These are phyloP conservation scores for Axinella damicornis DNA, from an alignment of 37 sponge, comb jelly and placozoan genomes.

Conservation along the genomic window DNA sequence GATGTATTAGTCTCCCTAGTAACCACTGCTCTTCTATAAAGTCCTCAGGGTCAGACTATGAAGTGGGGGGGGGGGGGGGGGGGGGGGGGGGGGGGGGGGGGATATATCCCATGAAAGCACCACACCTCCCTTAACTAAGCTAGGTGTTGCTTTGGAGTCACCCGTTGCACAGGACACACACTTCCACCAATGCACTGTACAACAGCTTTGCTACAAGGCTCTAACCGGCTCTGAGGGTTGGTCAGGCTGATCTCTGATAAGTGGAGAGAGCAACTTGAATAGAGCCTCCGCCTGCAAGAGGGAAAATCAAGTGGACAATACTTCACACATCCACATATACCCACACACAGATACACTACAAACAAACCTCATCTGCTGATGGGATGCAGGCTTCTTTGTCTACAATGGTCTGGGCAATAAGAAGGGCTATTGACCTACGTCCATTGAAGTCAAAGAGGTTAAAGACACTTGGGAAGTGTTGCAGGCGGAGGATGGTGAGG, in stretches of 20 bases:
- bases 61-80: not conserved
- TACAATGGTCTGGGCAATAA: constrained; percentile 77
- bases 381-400: constrained; percentile 73
- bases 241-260: constrained; percentile 87
- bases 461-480: constrained; percentile 64
- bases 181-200: too few relatives aligned
- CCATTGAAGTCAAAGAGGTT: constrained; percentile 73
- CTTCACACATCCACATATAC: not conserved
- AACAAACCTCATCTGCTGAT: constrained; percentile 78
- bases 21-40: constrained; percentile 92
- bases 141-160: too few relatives aligned
- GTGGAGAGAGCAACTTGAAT: constrained; percentile 81
- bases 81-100: too few relatives aligned
- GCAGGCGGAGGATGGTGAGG: constrained; percentile 88
- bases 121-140: too few relatives aligned
- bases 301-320: not conserved
- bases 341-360: not conserved
- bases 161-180: not conserved
- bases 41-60: constrained; percentile 89
- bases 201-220: not conserved
- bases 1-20: constrained; percentile 89
- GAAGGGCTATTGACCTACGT: constrained; percentile 77
- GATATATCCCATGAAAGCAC: too few relatives aligned
- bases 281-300: constrained; percentile 73
- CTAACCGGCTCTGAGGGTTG: constrained; percentile 72